Evolutionary conservation across 2,113 vertebrate species (phyloP), one percentile per base, ranked within the genome.

Genomic region (Nothobranchius kuhntae): DNA sequence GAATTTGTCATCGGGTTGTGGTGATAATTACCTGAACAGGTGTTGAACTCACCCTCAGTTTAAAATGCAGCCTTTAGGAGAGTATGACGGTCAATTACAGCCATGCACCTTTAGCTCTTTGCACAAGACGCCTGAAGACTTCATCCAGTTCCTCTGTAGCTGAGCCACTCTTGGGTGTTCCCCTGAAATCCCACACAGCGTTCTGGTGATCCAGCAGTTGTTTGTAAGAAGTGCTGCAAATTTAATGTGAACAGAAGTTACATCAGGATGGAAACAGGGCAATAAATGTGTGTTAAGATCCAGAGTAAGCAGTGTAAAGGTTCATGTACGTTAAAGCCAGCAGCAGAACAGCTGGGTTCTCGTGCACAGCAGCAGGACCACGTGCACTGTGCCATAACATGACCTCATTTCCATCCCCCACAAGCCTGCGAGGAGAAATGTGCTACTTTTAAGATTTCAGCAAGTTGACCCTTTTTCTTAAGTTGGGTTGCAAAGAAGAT

Each of bases 221-320:
- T 54, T 70, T 71, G 54, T 48, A 36, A 65, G 42, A 77, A 40
- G 21, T 51, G 26, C 61, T 45, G 52, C 72, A 51, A 61, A 56
- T 64, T 40, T 40, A 3, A 14, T 2, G 7, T n/a, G 21, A 66
- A 53, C 0, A 3, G 17, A 30, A 13, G 17, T 38, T 24, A 45
- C 14, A 21, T 12, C 2, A 2, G 36, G 52, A 21, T n/a, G 42
- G 44, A 61, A 36, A 51, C 65, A 6, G 24, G 2, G 52, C 42
- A n/a, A 36, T 64, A 44, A 77, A 75, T 51, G 47, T 21, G 48
- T 21, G 48, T 17, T 69, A 58, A 62, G 76, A 51, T 66, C 47
- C 74, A 82, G 66, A 61, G 21, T 72, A 83, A 84, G 75, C 62
- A 21, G 44, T 64, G 58, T 81, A 71, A 79, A 80, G 71, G 53